Evolutionary conservation across 2,888 invertebrate species (phyloP).

Genomic region (Melanotus villosus): DNA sequence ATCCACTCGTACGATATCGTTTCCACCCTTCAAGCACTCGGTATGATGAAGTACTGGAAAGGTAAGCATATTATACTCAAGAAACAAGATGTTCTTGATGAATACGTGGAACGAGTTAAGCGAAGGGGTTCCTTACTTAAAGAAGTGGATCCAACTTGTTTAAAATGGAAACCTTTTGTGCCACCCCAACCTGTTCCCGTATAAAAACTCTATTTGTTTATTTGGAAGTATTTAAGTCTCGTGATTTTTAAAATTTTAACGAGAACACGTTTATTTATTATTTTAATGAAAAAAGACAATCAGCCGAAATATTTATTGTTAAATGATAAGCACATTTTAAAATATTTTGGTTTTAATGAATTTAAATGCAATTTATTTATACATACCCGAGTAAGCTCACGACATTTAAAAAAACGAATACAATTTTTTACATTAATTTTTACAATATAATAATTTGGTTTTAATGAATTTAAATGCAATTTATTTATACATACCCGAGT

Average conservation of each 20-base stretch:
- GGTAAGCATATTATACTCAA: constrained; percentile 97
- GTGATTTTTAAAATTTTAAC: not conserved
- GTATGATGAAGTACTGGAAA: constrained; percentile 99
- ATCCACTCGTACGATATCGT: constrained; percentile 98
- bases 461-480: too few relatives aligned
- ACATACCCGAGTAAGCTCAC: too few relatives aligned
- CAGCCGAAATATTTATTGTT: too few relatives aligned
- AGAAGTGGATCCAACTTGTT: constrained; percentile 88
- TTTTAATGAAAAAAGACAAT: too few relatives aligned
- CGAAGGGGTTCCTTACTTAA: constrained; percentile 83
- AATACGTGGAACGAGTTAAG: constrained; percentile 88
- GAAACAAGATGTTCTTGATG: constrained; percentile 95
- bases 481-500: too few relatives aligned
- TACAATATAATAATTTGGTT: too few relatives aligned
- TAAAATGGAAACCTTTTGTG: constrained; percentile 90
- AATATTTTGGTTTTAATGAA: too few relatives aligned
- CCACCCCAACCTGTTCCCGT: constrained; percentile 72
- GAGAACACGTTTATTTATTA: too few relatives aligned
- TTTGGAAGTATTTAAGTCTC: not conserved
- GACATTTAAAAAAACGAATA: too few relatives aligned
- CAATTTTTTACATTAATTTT: too few relatives aligned
- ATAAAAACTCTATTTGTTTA: constrained; percentile 46
- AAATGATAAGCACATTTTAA: too few relatives aligned
- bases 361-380: too few relatives aligned
- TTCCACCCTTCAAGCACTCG: constrained; percentile 95